phyloP scores from a whole-genome alignment of 2,888 invertebrate genomes.

The Strigamia transsilvanica region DNA sequence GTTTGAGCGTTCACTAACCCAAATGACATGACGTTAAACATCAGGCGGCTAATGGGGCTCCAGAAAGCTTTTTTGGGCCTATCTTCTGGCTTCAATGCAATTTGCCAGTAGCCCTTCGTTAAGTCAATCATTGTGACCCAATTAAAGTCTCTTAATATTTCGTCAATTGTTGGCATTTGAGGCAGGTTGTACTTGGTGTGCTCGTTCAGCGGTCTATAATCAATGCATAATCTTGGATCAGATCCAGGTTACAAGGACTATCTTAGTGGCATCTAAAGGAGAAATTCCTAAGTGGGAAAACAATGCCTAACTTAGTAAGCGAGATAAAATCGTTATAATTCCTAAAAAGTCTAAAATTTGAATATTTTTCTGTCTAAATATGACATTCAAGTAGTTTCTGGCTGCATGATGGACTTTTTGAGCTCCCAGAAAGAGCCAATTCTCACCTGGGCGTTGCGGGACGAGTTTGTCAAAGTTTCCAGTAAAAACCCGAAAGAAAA shows the following conservation, averaged over 20 bases:
- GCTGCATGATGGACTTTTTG: too few relatives aligned
- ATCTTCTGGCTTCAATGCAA: background rate
- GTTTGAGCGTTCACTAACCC: background rate
- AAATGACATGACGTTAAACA: slow-evolving; percentile 3
- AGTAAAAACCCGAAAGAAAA: too few relatives aligned
- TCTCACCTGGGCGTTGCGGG: too few relatives aligned
- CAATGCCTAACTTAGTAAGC: too few relatives aligned
- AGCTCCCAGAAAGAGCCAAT: too few relatives aligned
- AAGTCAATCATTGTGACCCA: background rate
- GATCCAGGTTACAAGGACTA: background rate
- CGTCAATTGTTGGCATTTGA: background rate
- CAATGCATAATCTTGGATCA: background rate
- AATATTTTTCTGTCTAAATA: too few relatives aligned
- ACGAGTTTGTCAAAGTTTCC: too few relatives aligned
- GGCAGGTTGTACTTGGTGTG: background rate
- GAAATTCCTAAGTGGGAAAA: too few relatives aligned
- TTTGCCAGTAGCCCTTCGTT: background rate
- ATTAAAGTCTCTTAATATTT: background rate
- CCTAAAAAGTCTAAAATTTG: too few relatives aligned
- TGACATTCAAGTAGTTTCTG: too few relatives aligned
- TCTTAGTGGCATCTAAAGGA: background rate
- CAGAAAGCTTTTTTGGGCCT: background rate
- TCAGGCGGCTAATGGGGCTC: background rate
- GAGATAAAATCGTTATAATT: too few relatives aligned
- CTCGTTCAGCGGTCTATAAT: background rate